phyloP scores from a whole-genome alignment of 2,113 vertebrate species.

The Ranitomeya imitator region DNA sequence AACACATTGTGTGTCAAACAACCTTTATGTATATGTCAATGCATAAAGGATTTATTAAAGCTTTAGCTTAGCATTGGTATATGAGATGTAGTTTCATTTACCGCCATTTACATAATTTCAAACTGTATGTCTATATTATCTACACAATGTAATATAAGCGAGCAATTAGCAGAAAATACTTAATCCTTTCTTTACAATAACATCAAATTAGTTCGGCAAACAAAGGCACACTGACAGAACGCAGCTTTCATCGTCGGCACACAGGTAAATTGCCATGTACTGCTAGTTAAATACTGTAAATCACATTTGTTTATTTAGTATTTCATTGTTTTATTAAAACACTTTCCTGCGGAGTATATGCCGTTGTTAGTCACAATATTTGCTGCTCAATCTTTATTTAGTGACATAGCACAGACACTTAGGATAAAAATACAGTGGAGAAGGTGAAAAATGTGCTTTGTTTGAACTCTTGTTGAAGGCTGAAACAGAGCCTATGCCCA shows the following conservation, averaged over 20 bases:
- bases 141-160: not conserved
- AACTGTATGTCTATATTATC: not conserved
- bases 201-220: not conserved
- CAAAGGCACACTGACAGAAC: not conserved
- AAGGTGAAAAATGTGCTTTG: not conserved
- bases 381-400: not conserved
- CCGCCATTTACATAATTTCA: not conserved
- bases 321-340: constrained; percentile 2
- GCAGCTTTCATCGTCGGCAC: not conserved
- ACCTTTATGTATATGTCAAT: not conserved
- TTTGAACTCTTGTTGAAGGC: too few relatives aligned
- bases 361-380: not conserved
- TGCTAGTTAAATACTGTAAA: constrained; percentile 17
- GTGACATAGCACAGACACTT: not conserved
- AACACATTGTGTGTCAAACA: too few relatives aligned
- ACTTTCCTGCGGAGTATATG: not conserved
- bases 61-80: not conserved
- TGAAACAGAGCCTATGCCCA: not conserved
- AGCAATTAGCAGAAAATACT: not conserved
- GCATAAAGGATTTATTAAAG: not conserved
- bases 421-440: not conserved
- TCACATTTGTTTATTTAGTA: not conserved
- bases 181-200: not conserved
- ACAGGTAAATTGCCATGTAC: not conserved
- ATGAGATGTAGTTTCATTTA: not conserved